phyloP scores from a whole-genome alignment of 2,797 vertebrate genomes.

The Cynopterus sphinx region DNA sequence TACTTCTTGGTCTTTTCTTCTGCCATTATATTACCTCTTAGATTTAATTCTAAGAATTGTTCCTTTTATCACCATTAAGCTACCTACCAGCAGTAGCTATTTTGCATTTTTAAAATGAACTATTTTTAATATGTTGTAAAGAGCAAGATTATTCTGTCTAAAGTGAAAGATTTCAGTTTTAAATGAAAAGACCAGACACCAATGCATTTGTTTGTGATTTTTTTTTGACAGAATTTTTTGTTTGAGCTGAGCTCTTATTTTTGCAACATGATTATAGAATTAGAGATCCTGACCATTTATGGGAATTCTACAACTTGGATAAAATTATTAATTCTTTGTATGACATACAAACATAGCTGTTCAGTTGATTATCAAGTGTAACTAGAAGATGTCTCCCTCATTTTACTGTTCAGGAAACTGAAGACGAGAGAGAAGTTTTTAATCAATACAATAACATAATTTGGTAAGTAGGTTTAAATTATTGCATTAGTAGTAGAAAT shows the following conservation, averaged over 20 bases:
- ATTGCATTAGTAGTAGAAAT: neutral
- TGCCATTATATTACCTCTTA: neutral
- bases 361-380: neutral
- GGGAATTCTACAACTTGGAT: neutral
- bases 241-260: neutral
- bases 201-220: neutral
- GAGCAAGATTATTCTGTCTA: neutral
- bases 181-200: neutral
- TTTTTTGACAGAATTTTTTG: neutral
- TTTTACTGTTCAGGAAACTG: neutral
- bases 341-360: neutral
- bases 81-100: neutral
- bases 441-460: neutral
- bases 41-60: neutral
- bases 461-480: slow-evolving; percentile 27
- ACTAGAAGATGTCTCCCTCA: neutral
- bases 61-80: neutral
- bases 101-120: neutral
- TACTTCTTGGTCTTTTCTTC: neutral
- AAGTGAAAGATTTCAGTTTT: slow-evolving; percentile 11
- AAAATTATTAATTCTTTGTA: neutral
- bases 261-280: slow-evolving; percentile 32
- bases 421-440: neutral
- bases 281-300: neutral
- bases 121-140: neutral